phyloP scores from a whole-genome alignment of 2,113 vertebrate genomes.

The Hemibagrus wyckioides region DNA sequence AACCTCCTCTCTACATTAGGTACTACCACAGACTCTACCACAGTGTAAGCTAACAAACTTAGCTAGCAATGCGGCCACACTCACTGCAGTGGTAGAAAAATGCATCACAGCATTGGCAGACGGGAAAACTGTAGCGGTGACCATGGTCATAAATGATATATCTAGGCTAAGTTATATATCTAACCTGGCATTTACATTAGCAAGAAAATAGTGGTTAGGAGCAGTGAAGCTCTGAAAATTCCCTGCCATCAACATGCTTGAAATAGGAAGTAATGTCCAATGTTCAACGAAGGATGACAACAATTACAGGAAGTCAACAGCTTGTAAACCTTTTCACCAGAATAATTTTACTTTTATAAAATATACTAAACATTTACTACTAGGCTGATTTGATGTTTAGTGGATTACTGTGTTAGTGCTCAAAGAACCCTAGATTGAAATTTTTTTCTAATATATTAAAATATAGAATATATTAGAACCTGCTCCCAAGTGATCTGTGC shows the following conservation, averaged over 20 bases:
- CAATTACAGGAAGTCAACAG: background rate
- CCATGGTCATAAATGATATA: too few relatives aligned
- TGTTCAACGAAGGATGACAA: too few relatives aligned
- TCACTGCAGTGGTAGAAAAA: too few relatives aligned
- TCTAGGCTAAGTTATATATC: too few relatives aligned
- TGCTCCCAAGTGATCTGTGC: conserved; percentile 91
- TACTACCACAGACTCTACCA: too few relatives aligned
- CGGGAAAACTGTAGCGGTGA: too few relatives aligned
- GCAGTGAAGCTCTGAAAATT: background rate
- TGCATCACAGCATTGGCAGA: too few relatives aligned
- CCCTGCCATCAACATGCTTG: background rate
- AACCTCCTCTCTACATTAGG: too few relatives aligned
- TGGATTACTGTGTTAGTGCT: background rate
- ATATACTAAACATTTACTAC: background rate
- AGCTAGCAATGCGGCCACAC: too few relatives aligned
- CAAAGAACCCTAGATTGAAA: background rate
- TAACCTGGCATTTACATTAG: too few relatives aligned
- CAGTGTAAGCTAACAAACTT: too few relatives aligned
- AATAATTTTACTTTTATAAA: background rate
- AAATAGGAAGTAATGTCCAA: background rate
- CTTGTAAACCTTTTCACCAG: background rate
- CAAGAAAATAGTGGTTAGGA: too few relatives aligned
- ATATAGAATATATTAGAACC: conserved; percentile 67
- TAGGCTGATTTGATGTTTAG: background rate
- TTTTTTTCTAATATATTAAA: background rate